phyloP scores from a whole-genome alignment of 2,113 vertebrate species.

The Gnathonemus echidnorhynchus region DNA sequence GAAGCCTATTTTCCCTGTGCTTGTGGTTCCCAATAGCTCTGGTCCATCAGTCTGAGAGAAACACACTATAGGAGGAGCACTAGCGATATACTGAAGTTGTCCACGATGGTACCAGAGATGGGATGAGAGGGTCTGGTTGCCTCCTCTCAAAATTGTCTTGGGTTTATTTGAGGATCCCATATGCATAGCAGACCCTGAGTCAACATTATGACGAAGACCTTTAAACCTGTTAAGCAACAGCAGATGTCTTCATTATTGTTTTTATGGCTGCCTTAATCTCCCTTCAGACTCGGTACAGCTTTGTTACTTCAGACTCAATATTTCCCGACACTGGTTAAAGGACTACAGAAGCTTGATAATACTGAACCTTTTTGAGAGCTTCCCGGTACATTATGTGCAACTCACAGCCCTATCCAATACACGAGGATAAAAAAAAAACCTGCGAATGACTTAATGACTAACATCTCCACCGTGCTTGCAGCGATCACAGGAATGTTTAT shows the following conservation, averaged over 20 bases:
- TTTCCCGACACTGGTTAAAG: background rate
- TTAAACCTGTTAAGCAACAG: background rate
- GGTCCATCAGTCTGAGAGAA: background rate
- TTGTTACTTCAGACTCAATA: background rate
- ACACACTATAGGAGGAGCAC: background rate
- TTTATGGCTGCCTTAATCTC: background rate
- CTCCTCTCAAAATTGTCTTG: background rate
- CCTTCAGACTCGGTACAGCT: background rate
- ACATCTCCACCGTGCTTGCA: constrained; percentile 51
- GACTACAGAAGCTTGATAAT: constrained; percentile 27
- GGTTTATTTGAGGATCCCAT: background rate
- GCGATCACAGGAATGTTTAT: constrained; percentile 63
- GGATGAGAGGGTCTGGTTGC: background rate
- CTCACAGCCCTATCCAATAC: constrained; percentile 22
- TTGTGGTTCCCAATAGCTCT: background rate
- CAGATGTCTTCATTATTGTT: constrained; percentile 1
- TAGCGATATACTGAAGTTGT: background rate
- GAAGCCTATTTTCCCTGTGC: no score
- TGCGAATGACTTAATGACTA: constrained; percentile 48
- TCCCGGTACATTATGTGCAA: constrained; percentile 18
- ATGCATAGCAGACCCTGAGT: background rate
- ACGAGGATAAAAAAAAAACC: constrained; percentile 31
- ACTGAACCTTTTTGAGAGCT: constrained; percentile 15
- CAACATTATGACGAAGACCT: background rate
- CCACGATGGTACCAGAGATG: background rate